Percentiles rank a stretch among this genome's conserved stretches.
These are phyloP conservation scores for Aphyosemion australe DNA, from an alignment of 2,113 vertebrate genomes.

Conservation along the genomic window DNA sequence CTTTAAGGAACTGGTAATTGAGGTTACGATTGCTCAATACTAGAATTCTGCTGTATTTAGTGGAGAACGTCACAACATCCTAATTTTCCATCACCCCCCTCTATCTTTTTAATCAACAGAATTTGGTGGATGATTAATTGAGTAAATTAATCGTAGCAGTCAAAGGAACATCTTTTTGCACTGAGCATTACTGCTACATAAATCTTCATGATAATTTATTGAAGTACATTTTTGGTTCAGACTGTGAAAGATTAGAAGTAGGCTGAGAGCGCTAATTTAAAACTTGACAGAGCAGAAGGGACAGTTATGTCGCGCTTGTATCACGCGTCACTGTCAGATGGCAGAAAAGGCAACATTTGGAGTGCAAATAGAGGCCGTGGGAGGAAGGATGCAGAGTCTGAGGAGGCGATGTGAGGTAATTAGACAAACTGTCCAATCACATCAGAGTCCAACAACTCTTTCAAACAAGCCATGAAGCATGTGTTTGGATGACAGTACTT, in stretches of 20 bases:
- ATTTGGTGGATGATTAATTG: no score
- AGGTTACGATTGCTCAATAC: no score
- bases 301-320: conserved; percentile 15
- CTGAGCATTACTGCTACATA: no score
- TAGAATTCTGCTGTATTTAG: no score
- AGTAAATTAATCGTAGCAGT: no score
- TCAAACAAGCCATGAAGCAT: conserved; percentile 25
- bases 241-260: conserved; percentile 9
- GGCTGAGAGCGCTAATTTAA: conserved; percentile 1
- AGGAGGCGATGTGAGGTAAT: conserved; percentile 1
- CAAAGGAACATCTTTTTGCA: no score
- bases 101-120: no score
- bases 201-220: no score
- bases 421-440: conserved; percentile 17
- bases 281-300: conserved; percentile 37
- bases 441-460: conserved; percentile 24
- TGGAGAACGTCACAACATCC: no score
- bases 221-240: background rate
- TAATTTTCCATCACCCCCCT: no score
- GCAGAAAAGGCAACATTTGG: conserved; percentile 34
- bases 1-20: no score
- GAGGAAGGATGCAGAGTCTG: conserved; percentile 16
- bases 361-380: conserved; percentile 22
- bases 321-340: conserved; percentile 13
- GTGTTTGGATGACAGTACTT: conserved; percentile 19